These are phyloP conservation scores for Drosophila subquinaria DNA, from an alignment of 2,888 invertebrate species.

Conservation along the genomic window DNA sequence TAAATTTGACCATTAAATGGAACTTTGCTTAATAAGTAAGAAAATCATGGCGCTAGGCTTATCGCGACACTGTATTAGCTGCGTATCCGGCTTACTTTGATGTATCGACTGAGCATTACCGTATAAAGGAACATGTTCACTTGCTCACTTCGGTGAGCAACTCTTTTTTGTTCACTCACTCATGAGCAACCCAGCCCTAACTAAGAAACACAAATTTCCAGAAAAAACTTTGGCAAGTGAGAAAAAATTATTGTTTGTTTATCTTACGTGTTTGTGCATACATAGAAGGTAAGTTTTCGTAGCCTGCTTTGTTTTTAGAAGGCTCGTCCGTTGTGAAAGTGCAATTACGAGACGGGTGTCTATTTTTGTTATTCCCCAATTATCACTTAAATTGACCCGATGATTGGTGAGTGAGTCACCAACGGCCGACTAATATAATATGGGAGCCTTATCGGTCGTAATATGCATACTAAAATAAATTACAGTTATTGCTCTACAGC, in stretches of 20 bases:
- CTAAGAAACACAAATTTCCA: conserved; percentile 45
- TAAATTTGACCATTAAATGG: no score
- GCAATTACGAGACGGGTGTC: conserved; percentile 7
- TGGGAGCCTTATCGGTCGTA: neutral
- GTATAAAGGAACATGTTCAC: neutral
- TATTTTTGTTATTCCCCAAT: conserved; percentile 24
- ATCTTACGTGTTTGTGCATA: conserved; percentile 14
- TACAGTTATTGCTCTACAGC: neutral
- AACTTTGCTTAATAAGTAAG: no score
- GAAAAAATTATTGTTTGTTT: conserved; percentile 40
- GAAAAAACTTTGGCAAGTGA: conserved; percentile 33
- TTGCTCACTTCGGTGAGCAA: no score
- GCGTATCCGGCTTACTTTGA: conserved; percentile 17
- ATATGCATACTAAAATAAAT: neutral
- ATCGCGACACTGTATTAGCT: neutral
- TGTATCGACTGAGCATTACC: neutral
- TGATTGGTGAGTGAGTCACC: conserved; percentile 45
- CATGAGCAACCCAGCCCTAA: no score
- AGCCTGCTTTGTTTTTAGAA: neutral
- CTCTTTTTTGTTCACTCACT: no score
- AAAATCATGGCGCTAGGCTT: no score
- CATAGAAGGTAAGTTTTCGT: conserved; percentile 31
- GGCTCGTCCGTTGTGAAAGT: neutral
- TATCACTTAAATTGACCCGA: conserved; percentile 20
- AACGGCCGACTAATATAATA: conserved; percentile 1